Evolutionary conservation across 92 coral and sea anemone genomes (phyloP).

Genomic region (Desmophyllum pertusum): DNA sequence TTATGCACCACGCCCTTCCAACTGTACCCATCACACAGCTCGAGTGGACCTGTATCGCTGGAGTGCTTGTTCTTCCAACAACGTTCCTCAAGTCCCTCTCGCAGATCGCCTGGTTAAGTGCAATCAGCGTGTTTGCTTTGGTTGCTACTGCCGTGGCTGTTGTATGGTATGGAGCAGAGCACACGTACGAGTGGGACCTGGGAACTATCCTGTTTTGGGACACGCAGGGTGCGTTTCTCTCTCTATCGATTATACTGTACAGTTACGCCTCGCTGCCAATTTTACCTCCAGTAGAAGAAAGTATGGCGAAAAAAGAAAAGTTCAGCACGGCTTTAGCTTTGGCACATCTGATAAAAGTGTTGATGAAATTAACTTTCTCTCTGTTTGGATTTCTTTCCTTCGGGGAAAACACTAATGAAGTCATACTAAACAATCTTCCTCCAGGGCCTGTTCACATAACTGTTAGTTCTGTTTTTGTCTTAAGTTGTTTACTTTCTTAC

Average conservation of each 20-base stretch:
- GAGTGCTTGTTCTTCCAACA: too few relatives aligned
- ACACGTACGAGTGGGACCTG: background rate
- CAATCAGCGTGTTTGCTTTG: background rate
- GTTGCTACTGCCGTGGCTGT: background rate
- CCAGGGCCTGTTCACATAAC: background rate
- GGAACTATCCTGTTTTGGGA: background rate
- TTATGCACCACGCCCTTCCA: conserved; percentile 3
- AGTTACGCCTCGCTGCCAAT: background rate
- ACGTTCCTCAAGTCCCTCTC: too few relatives aligned
- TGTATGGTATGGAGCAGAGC: background rate
- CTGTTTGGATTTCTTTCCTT: background rate
- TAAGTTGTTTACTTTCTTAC: background rate
- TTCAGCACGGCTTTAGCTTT: background rate
- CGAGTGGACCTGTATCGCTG: too few relatives aligned
- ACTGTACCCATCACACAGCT: background rate
- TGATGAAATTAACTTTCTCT: background rate
- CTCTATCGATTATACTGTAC: background rate
- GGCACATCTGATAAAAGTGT: background rate
- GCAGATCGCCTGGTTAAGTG: conserved; percentile 11
- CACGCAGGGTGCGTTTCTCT: background rate
- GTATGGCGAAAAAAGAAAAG: background rate
- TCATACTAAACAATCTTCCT: background rate
- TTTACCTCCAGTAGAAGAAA: background rate
- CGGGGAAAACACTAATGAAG: background rate
- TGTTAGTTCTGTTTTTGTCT: background rate